phyloP scores from a whole-genome alignment of 2,113 vertebrate genomes.

The Amblyopsis rosae region DNA sequence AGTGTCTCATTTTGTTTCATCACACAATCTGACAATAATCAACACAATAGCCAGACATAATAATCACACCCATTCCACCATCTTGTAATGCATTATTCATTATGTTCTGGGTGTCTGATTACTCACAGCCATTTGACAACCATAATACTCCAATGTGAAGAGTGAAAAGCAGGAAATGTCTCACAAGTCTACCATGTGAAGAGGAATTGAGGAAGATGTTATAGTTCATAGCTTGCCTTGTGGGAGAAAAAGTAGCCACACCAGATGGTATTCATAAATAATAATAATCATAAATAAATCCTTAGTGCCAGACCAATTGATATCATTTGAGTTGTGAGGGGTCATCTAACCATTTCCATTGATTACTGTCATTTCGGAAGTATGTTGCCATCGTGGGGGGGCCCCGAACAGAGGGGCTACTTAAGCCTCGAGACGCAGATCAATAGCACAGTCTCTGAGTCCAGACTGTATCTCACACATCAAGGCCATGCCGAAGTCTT shows the following conservation, averaged over 20 bases:
- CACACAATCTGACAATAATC: constrained; percentile 58
- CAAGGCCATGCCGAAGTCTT: constrained; percentile 61
- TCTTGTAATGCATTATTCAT: constrained; percentile 73
- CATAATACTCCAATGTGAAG: constrained; percentile 64
- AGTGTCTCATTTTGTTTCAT: constrained; percentile 41
- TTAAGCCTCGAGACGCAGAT: constrained; percentile 51
- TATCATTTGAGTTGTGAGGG: constrained; percentile 52
- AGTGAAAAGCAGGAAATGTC: constrained; percentile 48
- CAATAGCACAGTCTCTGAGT: constrained; percentile 61
- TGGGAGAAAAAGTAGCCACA: constrained; percentile 46
- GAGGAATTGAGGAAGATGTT: constrained; percentile 17
- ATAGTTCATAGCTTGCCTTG: constrained; percentile 33
- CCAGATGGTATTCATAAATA: constrained; percentile 26
- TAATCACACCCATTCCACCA: constrained; percentile 14
- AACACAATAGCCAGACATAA: constrained; percentile 58
- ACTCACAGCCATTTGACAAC: constrained; percentile 64
- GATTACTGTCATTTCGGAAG: constrained; percentile 64
- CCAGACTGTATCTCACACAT: constrained; percentile 63
- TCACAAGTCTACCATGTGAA: constrained; percentile 49
- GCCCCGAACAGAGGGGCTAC: constrained; percentile 52
- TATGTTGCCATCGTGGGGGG: constrained; percentile 46
- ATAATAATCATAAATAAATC: constrained; percentile 55
- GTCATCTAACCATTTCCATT: constrained; percentile 64
- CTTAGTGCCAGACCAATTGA: constrained; percentile 42
- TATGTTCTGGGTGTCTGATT: constrained; percentile 58